Base-by-base conservation (phyloP, 2,888 invertebrate species). In the Papilio elwesi region DNA sequence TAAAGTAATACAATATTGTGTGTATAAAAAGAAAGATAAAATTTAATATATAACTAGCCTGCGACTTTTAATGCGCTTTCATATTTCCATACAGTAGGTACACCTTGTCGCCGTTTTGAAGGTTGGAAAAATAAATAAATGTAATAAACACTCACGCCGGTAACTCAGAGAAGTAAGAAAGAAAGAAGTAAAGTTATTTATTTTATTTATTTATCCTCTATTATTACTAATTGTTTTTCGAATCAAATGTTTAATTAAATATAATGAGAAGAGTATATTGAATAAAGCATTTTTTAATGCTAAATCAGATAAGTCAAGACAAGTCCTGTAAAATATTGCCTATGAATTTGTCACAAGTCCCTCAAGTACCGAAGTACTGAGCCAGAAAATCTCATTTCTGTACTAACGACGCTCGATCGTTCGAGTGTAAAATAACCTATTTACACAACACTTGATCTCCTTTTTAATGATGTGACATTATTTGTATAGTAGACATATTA, bases 351-450 rank as follows among this genome's bases (percentile, higher is more conserved):
- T 38, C 8, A 52, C 66, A 51, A 66, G 15, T 52, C 66, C 66
- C 66, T 38, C 66, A 66, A 66, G 66, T 66, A 66, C 38, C 51
- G 38, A 66, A 51, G 66, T 66, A 66, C 66, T 66, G 66, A 51
- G 66, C 36, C 66, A 66, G 66, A 66, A 66, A 66, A 66, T 52
- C 66, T 66, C 38, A 52, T 52, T 66, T 51, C 52, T 51, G 66
- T 66, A 66, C 66, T 66, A 66, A 66, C 66, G 66, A 66, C 52
- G 52, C 38, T 26, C n/a, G n/a, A 26, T 52, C 66, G 66, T 66
- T 66, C 66, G 51, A 66, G 66, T 66, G 66, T 36, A 52, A 66
- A 66, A 66, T 66, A 66, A 66, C 66, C 66, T 52, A 66, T 66
- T 66, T 66, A 66, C 66, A 66, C 52, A 66, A 51, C 36, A 66